phyloP scores from a whole-genome alignment of 1,140 invertebrate species.

The Cyrtorhinus lividipennis region DNA sequence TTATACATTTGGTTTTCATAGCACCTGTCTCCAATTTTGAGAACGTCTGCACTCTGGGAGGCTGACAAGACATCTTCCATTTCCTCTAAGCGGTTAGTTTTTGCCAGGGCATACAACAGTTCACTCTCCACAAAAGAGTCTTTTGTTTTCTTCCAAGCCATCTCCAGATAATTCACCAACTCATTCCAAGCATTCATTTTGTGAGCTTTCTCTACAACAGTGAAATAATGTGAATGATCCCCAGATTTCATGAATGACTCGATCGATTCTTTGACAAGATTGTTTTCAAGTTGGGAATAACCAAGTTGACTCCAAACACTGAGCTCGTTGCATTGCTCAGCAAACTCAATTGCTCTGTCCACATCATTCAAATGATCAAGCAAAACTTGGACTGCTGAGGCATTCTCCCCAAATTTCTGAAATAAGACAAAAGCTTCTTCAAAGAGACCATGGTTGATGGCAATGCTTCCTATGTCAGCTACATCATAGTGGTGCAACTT shows the following conservation, averaged over 20 bases:
- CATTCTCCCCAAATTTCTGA: conserved; percentile 99
- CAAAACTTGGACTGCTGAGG: conserved; percentile 93
- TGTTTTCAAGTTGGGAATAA: conserved; percentile 84
- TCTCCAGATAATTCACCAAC: conserved; percentile 87
- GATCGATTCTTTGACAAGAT: conserved; percentile 93
- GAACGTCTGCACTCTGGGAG: conserved; percentile 95
- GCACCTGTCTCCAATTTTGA: conserved; percentile 88
- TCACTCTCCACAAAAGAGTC: conserved; percentile 98
- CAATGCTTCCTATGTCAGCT: conserved; percentile 97
- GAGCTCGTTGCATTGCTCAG: conserved; percentile 95
- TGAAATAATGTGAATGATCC: conserved; percentile 68
- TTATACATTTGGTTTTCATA: conserved; percentile 97
- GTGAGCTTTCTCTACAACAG: conserved; percentile 88
- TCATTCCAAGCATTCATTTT: conserved; percentile 90
- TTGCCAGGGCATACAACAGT: conserved; percentile 93
- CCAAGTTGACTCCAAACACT: conserved; percentile 96
- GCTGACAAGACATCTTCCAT: conserved; percentile 98
- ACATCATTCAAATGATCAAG: conserved; percentile 96
- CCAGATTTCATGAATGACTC: conserved; percentile 73
- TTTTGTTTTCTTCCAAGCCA: conserved; percentile 95
- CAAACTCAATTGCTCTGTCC: conserved; percentile 97
- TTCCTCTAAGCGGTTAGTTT: conserved; percentile 89
- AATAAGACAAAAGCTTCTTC: conserved; percentile 99
- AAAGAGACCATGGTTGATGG: conserved; percentile 90
- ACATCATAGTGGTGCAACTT: conserved; percentile 98